Evolutionary conservation across 2,113 vertebrate genomes (phyloP).

Genomic region (Apodemus sylvaticus): DNA sequence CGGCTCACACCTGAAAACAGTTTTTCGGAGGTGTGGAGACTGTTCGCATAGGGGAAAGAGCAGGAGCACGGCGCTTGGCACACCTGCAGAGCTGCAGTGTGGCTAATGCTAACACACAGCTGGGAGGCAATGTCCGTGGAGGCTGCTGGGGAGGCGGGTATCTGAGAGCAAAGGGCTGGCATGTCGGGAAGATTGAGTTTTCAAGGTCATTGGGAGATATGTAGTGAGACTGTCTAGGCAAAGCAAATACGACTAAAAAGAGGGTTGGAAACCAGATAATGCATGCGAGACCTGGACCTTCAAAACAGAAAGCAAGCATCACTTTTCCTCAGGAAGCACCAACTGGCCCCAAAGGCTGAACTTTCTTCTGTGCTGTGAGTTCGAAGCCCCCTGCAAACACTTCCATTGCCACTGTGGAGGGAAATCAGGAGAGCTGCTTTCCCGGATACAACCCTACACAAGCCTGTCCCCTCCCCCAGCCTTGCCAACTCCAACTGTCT

Average conservation of each 20-base stretch:
- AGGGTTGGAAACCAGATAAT: neutral
- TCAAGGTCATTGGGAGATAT: neutral
- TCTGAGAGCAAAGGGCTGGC: no score
- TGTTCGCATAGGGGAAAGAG: no score
- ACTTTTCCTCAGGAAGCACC: neutral
- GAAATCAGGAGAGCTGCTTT: neutral
- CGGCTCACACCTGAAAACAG: neutral
- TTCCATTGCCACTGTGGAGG: neutral
- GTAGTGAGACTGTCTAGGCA: neutral
- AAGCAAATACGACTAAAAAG: neutral
- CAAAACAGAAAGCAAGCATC: neutral
- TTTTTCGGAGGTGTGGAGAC: neutral
- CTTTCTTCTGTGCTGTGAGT: neutral
- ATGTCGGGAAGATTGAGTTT: neutral
- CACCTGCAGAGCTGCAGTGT: no score
- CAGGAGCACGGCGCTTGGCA: no score
- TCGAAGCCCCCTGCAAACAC: neutral
- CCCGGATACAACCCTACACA: neutral
- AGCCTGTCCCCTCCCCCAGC: neutral
- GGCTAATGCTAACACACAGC: no score
- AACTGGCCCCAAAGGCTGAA: neutral
- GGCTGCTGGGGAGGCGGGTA: no score
- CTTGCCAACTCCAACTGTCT: neutral
- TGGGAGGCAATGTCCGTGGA: no score
- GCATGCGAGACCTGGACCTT: neutral